Percentiles rank a stretch among this genome's conserved stretches.
These are phyloP conservation scores for Geodia barretti DNA, from an alignment of 37 sponge, comb jelly and placozoan species.

Conservation along the genomic window DNA sequence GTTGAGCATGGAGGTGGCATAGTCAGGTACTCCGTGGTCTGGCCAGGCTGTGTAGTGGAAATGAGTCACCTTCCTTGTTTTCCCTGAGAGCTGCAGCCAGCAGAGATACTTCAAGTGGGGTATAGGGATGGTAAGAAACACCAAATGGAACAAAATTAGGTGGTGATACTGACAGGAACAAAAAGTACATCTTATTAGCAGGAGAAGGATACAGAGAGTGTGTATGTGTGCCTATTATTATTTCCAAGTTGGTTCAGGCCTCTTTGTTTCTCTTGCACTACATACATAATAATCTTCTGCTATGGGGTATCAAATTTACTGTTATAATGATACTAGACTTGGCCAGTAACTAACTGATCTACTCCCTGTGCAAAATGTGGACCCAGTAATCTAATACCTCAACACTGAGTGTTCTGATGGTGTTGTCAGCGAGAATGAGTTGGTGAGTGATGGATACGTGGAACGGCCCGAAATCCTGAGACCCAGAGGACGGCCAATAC, in stretches of 20 bases:
- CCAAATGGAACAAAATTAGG: no score
- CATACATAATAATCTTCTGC: no score
- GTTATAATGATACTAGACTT: no score
- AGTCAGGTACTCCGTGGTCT: conserved; percentile 52
- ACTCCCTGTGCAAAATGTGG: no score
- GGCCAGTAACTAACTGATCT: no score
- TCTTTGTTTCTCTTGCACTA: no score
- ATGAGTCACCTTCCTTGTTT: conserved; percentile 15
- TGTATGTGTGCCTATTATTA: no score
- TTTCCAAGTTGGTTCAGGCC: no score
- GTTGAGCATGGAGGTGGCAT: conserved; percentile 27
- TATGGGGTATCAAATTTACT: no score
- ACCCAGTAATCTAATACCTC: not conserved
- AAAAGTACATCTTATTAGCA: no score
- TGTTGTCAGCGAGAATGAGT: conserved; percentile 14
- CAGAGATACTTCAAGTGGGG: not conserved
- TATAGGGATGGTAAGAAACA: not conserved
- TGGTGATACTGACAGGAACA: no score
- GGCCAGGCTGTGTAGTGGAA: conserved; percentile 69
- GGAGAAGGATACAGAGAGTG: no score
- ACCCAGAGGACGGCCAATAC: conserved; percentile 44
- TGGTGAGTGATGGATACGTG: conserved; percentile 8
- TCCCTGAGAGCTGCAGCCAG: not conserved
- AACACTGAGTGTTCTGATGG: conserved; percentile 20
- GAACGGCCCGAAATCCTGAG: conserved; percentile 21